These are phyloP conservation scores for Caenorhabditis virilis DNA, from an alignment of 2,888 invertebrate genomes.

Conservation along the genomic window DNA sequence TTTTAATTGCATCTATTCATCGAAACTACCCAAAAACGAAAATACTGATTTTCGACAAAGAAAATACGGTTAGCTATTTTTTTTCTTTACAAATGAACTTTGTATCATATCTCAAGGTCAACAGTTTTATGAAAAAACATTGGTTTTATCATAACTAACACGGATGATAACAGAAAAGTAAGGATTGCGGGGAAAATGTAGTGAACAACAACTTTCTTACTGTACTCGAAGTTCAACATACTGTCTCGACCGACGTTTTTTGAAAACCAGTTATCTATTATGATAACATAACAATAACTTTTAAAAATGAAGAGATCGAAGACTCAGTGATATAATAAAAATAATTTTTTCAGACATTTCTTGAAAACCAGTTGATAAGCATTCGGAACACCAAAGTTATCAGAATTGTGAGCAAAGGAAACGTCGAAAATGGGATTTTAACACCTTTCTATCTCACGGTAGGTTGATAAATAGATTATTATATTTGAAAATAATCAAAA, in stretches of 20 bases:
- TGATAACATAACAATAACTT: no score
- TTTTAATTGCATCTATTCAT: conserved; percentile 38
- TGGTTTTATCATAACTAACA: no score
- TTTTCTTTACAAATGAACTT: no score
- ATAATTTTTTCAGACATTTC: conserved; percentile 19
- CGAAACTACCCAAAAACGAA: conserved; percentile 21
- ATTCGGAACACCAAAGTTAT: conserved; percentile 29
- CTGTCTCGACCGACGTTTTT: no score
- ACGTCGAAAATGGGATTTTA: conserved; percentile 1
- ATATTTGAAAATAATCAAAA: neutral
- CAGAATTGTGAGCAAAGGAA: conserved; percentile 9
- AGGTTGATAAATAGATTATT: neutral
- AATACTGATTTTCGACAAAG: conserved; percentile 32
- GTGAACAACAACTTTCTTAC: neutral
- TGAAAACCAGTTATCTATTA: no score
- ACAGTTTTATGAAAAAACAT: no score
- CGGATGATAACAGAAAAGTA: no score
- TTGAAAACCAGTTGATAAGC: conserved; percentile 29
- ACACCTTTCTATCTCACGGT: conserved; percentile 30
- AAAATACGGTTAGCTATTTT: conserved; percentile 30
- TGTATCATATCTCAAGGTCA: no score
- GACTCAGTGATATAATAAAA: no score
- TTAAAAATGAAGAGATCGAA: no score
- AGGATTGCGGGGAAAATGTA: no score
- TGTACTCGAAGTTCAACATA: no score